Conservation (phyloP, 1,140 invertebrate species). For the Tetramorium parvispinum region DNA sequence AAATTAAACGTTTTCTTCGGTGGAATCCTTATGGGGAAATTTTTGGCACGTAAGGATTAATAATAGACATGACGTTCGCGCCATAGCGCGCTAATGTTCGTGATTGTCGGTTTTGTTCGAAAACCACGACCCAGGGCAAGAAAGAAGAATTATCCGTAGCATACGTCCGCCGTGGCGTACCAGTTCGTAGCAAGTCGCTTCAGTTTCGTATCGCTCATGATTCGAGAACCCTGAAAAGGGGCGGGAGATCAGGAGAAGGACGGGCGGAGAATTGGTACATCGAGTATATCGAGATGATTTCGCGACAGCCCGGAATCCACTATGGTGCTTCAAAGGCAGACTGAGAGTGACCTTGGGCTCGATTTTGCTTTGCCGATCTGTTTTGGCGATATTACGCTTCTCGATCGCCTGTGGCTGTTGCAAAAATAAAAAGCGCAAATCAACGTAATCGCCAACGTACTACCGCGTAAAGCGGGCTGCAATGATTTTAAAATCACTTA, state of each 20-base stretch:
- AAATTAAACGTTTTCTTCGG: neutral
- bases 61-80: slow-evolving; percentile 38
- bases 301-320: neutral
- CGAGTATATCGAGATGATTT: slow-evolving; percentile 26
- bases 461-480: neutral
- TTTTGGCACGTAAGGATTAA: slow-evolving; percentile 5
- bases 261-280: neutral
- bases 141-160: slow-evolving; percentile 34
- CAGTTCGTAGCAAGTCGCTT: slow-evolving; percentile 10
- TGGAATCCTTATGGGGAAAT: neutral
- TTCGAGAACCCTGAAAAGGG: neutral
- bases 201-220: slow-evolving; percentile 4
- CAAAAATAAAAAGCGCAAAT: slow-evolving; percentile 18
- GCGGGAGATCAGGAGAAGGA: neutral
- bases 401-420: neutral
- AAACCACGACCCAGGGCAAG: slow-evolving; percentile 30
- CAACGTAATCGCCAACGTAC: neutral
- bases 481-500: neutral
- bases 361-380: slow-evolving; percentile 8
- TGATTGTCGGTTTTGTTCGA: slow-evolving; percentile 13
- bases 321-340: neutral
- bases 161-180: neutral
- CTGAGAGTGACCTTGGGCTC: neutral
- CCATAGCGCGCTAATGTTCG: slow-evolving; percentile 20
- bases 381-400: neutral